Evolutionary conservation across 2,797 vertebrate genomes (phyloP).

Genomic region (Danio tinwini): DNA sequence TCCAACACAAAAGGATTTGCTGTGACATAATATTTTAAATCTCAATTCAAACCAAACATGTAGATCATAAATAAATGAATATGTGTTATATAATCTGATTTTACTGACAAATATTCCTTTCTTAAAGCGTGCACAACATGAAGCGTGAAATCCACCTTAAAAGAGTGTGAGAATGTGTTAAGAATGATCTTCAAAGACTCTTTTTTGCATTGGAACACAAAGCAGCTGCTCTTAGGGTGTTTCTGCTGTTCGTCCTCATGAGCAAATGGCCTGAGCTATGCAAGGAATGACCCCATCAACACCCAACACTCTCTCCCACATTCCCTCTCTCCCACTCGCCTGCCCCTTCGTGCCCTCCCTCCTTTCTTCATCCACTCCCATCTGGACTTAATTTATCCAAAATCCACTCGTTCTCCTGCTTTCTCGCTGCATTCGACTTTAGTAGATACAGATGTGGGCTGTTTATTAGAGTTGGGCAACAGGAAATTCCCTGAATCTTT

Average conservation of each 20-base stretch:
- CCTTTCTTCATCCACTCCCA: conserved; percentile 41
- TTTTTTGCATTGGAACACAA: neutral
- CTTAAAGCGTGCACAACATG: too few relatives aligned
- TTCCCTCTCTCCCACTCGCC: conserved; percentile 36
- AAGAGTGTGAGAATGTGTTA: neutral
- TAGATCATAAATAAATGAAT: neutral
- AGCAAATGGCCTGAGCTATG: conserved; percentile 38
- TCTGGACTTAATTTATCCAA: conserved; percentile 40
- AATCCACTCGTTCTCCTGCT: conserved; percentile 12
- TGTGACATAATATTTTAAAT: too few relatives aligned
- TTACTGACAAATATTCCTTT: neutral
- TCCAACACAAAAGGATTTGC: too few relatives aligned
- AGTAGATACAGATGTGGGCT: conserved; percentile 85
- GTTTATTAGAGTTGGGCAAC: conserved; percentile 82
- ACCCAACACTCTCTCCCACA: conserved; percentile 61
- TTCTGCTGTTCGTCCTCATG: conserved; percentile 13
- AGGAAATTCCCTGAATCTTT: conserved; percentile 87
- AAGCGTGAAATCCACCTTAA: neutral
- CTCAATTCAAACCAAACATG: too few relatives aligned
- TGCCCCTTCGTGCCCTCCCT: conserved; percentile 48
- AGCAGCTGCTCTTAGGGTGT: conserved; percentile 3
- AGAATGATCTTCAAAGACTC: neutral
- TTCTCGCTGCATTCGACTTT: conserved; percentile 64
- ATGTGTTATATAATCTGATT: neutral
- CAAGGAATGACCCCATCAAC: conserved; percentile 49